Evolutionary conservation across 2,888 invertebrate genomes (phyloP).

Genomic region (Nymphalis c-album): DNA sequence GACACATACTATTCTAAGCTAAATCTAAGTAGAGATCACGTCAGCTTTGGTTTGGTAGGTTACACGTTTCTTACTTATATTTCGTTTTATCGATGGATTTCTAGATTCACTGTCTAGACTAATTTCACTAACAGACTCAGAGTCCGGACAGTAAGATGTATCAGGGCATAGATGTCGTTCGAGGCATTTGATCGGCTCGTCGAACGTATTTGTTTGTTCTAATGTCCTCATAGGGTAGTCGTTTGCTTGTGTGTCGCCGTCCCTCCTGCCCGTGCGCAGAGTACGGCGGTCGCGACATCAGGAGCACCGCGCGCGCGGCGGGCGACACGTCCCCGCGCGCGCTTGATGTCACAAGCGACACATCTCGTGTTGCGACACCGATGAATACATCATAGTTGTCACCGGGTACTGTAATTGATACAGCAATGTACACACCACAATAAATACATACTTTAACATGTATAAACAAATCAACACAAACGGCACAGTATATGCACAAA

Average conservation of each 20-base stretch:
- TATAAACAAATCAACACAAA: not conserved
- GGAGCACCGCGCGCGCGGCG: slow-evolving; percentile 65
- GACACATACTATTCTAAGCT: slow-evolving; percentile 28
- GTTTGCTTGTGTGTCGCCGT: slow-evolving; percentile 56
- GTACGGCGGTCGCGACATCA: slow-evolving; percentile 73
- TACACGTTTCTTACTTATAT: slow-evolving; percentile 60
- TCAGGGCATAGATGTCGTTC: slow-evolving; percentile 57
- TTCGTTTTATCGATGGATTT: slow-evolving; percentile 60
- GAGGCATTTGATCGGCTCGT: slow-evolving; percentile 64
- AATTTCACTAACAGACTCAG: slow-evolving; percentile 71
- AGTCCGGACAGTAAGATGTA: slow-evolving; percentile 60
- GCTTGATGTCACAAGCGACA: slow-evolving; percentile 86
- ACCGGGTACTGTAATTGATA: slow-evolving; percentile 74
- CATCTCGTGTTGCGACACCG: slow-evolving; percentile 84
- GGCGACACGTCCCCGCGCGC: slow-evolving; percentile 67
- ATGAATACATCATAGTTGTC: slow-evolving; percentile 82
- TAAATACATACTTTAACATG: not conserved
- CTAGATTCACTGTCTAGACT: slow-evolving; percentile 72
- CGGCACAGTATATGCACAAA: slow-evolving; percentile 1
- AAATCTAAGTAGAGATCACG: slow-evolving; percentile 57
- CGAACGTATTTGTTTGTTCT: slow-evolving; percentile 54
- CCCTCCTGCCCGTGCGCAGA: slow-evolving; percentile 44
- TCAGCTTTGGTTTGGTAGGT: slow-evolving; percentile 66
- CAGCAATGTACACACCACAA: not conserved
- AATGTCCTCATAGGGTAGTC: slow-evolving; percentile 61